These are phyloP conservation scores for Ammospiza maritima DNA, from an alignment of 2,797 vertebrate genomes.

Conservation along the genomic window DNA sequence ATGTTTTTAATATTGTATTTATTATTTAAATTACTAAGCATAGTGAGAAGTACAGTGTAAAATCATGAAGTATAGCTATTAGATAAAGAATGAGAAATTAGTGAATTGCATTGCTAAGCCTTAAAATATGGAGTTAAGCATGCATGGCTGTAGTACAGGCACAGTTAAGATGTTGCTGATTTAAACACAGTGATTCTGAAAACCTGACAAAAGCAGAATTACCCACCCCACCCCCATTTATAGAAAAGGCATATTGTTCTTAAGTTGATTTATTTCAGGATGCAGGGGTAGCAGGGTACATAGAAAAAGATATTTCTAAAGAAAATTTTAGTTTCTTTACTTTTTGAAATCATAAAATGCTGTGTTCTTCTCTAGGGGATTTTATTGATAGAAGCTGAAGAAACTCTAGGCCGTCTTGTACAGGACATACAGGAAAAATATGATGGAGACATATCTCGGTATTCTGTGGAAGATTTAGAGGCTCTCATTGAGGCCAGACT, in stretches of 20 bases:
- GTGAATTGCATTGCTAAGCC: neutral
- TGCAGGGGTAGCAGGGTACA: neutral
- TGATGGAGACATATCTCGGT: conserved; percentile 26
- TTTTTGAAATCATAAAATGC: neutral
- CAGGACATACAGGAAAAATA: conserved; percentile 42
- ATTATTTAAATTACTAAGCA: neutral
- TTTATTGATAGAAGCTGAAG: conserved; percentile 82
- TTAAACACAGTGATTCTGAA: neutral
- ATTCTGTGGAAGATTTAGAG: conserved; percentile 81
- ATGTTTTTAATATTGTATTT: neutral
- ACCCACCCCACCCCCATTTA: accelerated
- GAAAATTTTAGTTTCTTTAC: neutral
- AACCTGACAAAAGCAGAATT: neutral
- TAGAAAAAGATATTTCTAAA: neutral
- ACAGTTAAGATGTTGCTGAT: neutral
- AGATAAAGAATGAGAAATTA: neutral
- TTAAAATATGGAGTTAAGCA: neutral
- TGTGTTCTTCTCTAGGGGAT: conserved; percentile 75
- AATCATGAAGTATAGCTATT: neutral
- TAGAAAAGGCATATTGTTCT: neutral
- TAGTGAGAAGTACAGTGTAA: neutral
- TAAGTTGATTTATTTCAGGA: neutral
- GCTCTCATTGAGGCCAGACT: conserved; percentile 81
- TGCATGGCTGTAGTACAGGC: neutral
- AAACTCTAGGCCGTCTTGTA: conserved; percentile 73